Base-by-base conservation (phyloP, 2,888 invertebrate genomes). In the Euzetes globulus region DNA sequence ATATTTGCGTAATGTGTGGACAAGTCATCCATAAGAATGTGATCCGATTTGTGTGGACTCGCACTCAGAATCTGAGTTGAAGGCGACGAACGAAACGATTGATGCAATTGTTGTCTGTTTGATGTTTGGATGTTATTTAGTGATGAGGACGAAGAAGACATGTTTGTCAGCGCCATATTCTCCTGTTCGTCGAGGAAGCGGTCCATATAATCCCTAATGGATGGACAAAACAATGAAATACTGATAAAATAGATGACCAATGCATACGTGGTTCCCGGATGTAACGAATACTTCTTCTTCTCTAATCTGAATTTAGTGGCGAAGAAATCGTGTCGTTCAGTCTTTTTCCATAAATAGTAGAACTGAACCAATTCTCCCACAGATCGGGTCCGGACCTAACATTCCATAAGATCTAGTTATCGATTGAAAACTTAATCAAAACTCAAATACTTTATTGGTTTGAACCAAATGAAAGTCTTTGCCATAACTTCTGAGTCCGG, bases 301-400 rank as follows among this genome's bases (percentile, higher is more conserved):
- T 94, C 94, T 79, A 94, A 83, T 71, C 93, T 86, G 25, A 45
- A 77, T 76, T 78, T 78, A 72, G 75, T 91, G 0, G 94, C 94
- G 82, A 87, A 87, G 22, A 86, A 90, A 84, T 98, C 98, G 83
- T 97, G 95, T 22, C 98, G 87, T 81, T 97, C 97, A 33, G 97
- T 97, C 84, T 98, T 98, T 84, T 99, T 99, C 99, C 99, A 99
- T 74, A 96, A 87, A 78, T 84, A 84, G 79, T 87, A 87, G 85
- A 98, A 99, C 82, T 97, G 94, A 17, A 98, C 95, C 77, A 99
- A 85, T 84, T 99, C 98, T 45, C 96, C 94, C 60, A 98, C 95
- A 11, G 94, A 92, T 79, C 97, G 87, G 75, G 96, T 95, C 80
- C 92, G 87, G 68, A 97, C 88, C 89, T 89, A 80, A 72, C 81